These are phyloP conservation scores for Dendroctonus valens DNA, from an alignment of 1,140 invertebrate species.

Conservation along the genomic window DNA sequence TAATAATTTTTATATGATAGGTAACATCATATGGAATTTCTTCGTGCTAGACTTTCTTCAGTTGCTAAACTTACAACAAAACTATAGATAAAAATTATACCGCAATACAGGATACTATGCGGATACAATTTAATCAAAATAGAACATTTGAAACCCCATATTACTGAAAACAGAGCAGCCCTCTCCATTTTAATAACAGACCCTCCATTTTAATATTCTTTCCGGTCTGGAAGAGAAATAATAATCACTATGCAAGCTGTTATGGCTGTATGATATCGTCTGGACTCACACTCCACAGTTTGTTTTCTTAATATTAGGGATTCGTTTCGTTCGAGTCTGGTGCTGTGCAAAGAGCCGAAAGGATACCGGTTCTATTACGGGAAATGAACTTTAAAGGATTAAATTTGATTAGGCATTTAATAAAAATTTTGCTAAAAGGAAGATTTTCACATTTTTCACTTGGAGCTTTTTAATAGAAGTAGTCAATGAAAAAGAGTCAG, in stretches of 20 bases:
- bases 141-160: background rate
- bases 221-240: conserved; percentile 26
- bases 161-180: background rate
- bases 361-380: background rate
- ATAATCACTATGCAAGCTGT: conserved; percentile 32
- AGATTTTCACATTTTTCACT: too few species aligned
- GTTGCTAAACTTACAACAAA: too few species aligned
- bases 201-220: conserved; percentile 25
- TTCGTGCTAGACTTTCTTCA: too few species aligned
- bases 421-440: too few species aligned
- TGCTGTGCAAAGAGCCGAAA: conserved; percentile 7
- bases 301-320: conserved; percentile 35
- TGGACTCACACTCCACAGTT: conserved; percentile 25
- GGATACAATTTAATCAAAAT: background rate
- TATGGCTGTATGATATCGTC: conserved; percentile 27
- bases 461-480: too few species aligned
- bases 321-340: conserved; percentile 3
- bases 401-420: too few species aligned
- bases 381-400: too few species aligned
- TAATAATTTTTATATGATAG: too few species aligned
- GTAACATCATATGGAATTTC: too few species aligned
- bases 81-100: too few species aligned
- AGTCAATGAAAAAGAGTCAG: too few species aligned
- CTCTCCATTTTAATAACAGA: conserved; percentile 25
- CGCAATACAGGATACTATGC: too few species aligned